These are phyloP conservation scores for Gymnogyps californianus DNA, from an alignment of 2,113 vertebrate species.

Conservation along the genomic window DNA sequence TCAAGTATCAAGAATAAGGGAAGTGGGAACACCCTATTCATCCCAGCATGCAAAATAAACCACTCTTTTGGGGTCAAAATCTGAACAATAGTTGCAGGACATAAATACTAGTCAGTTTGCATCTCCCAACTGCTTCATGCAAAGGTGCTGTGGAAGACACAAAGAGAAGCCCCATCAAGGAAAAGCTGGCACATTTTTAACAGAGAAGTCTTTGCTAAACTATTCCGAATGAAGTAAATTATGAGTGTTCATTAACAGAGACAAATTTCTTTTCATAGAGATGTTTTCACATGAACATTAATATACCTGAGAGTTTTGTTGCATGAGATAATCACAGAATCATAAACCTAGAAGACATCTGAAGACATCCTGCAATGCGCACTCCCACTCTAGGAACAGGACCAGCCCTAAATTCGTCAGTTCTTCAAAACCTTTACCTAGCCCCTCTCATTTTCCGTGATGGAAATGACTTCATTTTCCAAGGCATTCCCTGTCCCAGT, in stretches of 20 bases:
- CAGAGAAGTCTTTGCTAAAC: not conserved
- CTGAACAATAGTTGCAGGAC: not conserved
- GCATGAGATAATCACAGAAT: not conserved
- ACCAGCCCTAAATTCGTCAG: not conserved
- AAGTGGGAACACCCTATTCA: not conserved
- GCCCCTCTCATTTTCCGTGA: not conserved
- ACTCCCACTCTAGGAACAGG: not conserved
- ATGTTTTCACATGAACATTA: not conserved
- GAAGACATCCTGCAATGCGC: not conserved
- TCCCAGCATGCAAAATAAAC: not conserved
- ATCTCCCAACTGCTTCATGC: not conserved
- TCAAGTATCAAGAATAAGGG: not conserved
- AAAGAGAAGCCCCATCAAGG: not conserved
- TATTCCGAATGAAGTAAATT: not conserved
- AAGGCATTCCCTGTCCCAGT: not conserved
- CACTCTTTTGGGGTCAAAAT: not conserved
- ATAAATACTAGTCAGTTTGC: not conserved
- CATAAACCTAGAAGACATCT: not conserved
- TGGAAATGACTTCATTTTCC: not conserved
- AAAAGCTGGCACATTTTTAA: not conserved
- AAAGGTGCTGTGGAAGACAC: not conserved
- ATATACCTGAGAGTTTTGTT: not conserved
- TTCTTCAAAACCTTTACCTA: not conserved
- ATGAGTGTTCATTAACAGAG: not conserved
- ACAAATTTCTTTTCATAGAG: not conserved